Conservation (phyloP, 2,113 vertebrate species). For the Rhineura floridana region DNA sequence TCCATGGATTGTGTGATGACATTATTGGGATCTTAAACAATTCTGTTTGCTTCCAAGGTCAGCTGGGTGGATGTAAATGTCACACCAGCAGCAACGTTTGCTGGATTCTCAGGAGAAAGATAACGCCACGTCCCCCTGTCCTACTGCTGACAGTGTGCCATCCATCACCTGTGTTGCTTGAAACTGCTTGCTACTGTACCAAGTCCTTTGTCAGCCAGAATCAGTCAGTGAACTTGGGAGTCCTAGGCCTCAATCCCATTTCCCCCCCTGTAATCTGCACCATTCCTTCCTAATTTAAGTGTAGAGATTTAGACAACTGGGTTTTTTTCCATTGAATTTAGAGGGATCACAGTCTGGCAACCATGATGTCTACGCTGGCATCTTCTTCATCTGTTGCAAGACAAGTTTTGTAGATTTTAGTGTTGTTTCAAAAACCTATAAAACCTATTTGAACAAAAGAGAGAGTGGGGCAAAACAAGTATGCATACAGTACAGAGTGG, state of each 20-base stretch:
- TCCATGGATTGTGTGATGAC: background rate
- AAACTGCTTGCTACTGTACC: background rate
- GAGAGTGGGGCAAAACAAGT: background rate
- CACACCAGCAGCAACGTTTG: background rate
- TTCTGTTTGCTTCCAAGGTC: constrained; percentile 10
- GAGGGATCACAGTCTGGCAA: background rate
- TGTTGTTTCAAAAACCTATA: background rate
- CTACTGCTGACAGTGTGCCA: background rate
- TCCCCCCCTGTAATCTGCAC: background rate
- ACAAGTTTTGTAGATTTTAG: background rate
- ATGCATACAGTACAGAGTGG: no score
- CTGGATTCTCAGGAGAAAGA: constrained; percentile 5
- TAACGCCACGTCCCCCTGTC: background rate
- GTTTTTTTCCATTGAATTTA: background rate
- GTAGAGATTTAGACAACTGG: background rate
- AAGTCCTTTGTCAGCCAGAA: background rate
- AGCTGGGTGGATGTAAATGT: constrained; percentile 6
- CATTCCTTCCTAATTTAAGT: background rate
- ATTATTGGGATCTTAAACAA: constrained; percentile 3
- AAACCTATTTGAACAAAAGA: background rate
- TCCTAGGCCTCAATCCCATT: background rate
- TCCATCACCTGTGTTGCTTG: background rate
- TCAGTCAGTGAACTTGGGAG: no score
- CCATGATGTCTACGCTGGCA: no score
- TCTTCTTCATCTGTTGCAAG: background rate